phyloP scores from a whole-genome alignment of 2,888 invertebrate genomes.

The Coenonympha arcania region DNA sequence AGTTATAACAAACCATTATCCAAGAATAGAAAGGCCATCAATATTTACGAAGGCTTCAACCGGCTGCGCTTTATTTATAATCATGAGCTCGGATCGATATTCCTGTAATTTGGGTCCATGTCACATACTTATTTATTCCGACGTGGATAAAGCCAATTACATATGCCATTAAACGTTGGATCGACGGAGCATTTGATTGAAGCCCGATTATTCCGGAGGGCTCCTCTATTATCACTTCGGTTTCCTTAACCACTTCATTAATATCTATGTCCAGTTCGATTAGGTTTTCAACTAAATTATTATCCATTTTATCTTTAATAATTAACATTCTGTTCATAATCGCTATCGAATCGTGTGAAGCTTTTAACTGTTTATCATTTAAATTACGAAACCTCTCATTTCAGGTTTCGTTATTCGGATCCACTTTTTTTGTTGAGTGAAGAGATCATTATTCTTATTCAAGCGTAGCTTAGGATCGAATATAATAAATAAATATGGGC shows the following conservation, averaged over 20 bases:
- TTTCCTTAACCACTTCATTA: conserved; percentile 19
- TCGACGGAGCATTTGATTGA: conserved; percentile 38
- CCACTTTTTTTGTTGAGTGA: conserved; percentile 30
- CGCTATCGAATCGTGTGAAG: conserved; percentile 41
- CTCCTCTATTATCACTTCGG: conserved; percentile 32
- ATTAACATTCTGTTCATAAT: conserved; percentile 43
- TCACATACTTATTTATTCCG: conserved; percentile 43
- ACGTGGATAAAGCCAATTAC: conserved; percentile 49
- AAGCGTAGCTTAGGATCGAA: neutral
- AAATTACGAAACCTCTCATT: conserved; percentile 12
- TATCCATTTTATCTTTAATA: conserved; percentile 26
- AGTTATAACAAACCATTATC: conserved; percentile 21
- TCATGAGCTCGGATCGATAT: conserved; percentile 29
- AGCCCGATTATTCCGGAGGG: conserved; percentile 37
- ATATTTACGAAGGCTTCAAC: conserved; percentile 28
- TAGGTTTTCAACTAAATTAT: conserved; percentile 40
- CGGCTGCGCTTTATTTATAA: conserved; percentile 26
- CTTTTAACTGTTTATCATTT: conserved; percentile 38
- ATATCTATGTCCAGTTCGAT: conserved; percentile 47
- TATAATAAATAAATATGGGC: conserved; percentile 4
- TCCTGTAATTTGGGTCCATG: conserved; percentile 21
- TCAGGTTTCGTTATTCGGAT: conserved; percentile 47
- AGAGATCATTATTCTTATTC: conserved; percentile 1
- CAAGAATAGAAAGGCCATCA: conserved; percentile 24
- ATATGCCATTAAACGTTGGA: conserved; percentile 42